A percentile compares a stretch with the other conserved stretches of the same genome.
These are phyloP conservation scores for Thalassoma bifasciatum DNA, from an alignment of 2,113 vertebrate genomes.

Conservation along the genomic window DNA sequence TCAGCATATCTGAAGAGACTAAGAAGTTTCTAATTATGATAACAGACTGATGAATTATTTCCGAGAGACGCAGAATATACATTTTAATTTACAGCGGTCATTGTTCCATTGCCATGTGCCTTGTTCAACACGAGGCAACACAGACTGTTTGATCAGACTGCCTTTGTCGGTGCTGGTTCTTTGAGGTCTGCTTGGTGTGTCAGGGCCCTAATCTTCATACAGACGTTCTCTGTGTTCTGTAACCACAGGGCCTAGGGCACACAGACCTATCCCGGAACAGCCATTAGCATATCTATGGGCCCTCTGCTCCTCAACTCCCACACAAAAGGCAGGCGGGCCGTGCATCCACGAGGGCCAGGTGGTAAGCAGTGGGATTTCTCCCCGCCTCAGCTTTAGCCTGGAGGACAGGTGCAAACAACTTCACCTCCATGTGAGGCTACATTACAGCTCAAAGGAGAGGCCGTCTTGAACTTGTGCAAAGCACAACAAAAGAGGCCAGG, in stretches of 20 bases:
- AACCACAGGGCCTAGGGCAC: conserved; percentile 64
- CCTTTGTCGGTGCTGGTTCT: conserved; percentile 48
- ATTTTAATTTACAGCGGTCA: background rate
- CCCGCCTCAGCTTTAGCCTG: conserved; percentile 58
- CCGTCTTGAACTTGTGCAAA: conserved; percentile 63
- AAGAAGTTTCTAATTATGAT: background rate
- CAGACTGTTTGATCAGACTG: conserved; percentile 54
- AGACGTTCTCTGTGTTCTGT: conserved; percentile 68
- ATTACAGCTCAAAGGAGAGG: conserved; percentile 70
- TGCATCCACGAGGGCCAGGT: conserved; percentile 80
- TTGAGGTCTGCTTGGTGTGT: conserved; percentile 53
- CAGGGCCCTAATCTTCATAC: conserved; percentile 73
- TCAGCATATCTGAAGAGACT: too few species aligned
- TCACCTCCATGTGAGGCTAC: conserved; percentile 76
- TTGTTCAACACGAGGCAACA: conserved; percentile 28
- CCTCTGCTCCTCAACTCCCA: conserved; percentile 75
- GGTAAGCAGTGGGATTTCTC: conserved; percentile 80
- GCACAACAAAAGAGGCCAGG: conserved; percentile 63
- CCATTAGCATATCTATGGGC: conserved; percentile 85
- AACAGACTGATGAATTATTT: conserved; percentile 26
- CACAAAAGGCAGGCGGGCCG: conserved; percentile 79
- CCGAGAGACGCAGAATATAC: background rate
- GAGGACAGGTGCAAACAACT: conserved; percentile 81
- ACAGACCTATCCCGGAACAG: conserved; percentile 65
- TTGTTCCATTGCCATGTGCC: conserved; percentile 19